Base-by-base conservation (phyloP, 1,140 invertebrate species). In the Bombus difficillimus region DNA sequence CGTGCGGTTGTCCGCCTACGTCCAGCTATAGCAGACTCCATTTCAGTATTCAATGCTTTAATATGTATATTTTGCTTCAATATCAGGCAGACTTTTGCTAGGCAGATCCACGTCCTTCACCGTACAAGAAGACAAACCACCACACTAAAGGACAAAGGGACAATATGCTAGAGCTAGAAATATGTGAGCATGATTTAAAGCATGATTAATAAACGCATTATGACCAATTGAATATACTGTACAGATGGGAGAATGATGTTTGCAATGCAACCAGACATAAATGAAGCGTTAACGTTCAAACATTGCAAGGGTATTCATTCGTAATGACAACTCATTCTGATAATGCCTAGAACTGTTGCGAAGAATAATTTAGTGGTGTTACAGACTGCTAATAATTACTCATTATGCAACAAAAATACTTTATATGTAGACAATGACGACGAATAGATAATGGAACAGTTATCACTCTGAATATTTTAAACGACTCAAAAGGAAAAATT, bases 1-100 rank as follows among this genome's bases (percentile, higher is more conserved):
- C 97, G 97, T 74, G 97, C 96, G 87, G 96, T 96, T 86, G 96
- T 96, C 86, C 97, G 96, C 91, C 97, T 96, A 91, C 98, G 96
- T 92, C 97, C 97, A 88, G 96, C 96, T 89, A 97, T 96, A 85
- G 95, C 95, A 88, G 95, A 96, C 93, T 97, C 96, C 96, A 97
- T 97, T 86, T 77, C 59, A 62, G 88, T 73, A 68, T 80, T 86
- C 85, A 81, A 59, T 87, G 72, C 73, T 81, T 76, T 78, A 85
- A 47, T 64, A 37, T 76, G 4, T 15, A 37, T 71, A 28, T 79
- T 79, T 80, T 53, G 5, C 83, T 88, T 53, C 10, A 74, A 78
- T 62, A 85, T 41, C n/a, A 83, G 81, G 43, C 59, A 62, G 59
- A 75, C 69, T 88, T 66, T 73, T 57, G 22, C 69, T 83, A 89